Base-by-base conservation (phyloP, 1,140 invertebrate genomes). In the Marisa cornuarietis region DNA sequence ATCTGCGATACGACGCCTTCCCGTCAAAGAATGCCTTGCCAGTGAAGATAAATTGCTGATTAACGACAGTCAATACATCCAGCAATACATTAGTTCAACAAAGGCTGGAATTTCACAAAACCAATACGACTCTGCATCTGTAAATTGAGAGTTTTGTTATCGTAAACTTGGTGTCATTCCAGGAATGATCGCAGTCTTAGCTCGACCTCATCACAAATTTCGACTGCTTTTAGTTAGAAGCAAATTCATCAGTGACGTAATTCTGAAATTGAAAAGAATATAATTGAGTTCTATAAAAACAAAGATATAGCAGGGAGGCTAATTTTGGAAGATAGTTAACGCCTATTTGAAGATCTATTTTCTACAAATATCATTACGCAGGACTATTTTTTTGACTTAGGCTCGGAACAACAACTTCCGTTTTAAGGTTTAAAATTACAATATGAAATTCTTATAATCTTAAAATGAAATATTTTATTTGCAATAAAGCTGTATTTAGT, bases 81-180 rank as follows among this genome's bases (percentile, higher is more conserved):
- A 58, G 10, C 22, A 62, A 75, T 14, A 20, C 26, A 62, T 24
- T 51, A 26, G 62, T 20, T 62, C 13, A 20, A 31, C 18, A 62
- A 24, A 42, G 61, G 20, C 24, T 14, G 31, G 62, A 75, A 24
- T 62, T n/a, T 62, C 58, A 14, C 13, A 54, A 16, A 20, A 14
- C 58, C 20, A 24, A 61, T 26, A 31, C 26, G 42, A 24, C 18
- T 24, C n/a, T n/a, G n/a, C 58, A 22, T 58, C 54, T 75, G 73
- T 75, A 75, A 75, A 75, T 61, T 13, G 26, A 75, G 62, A 26
- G 49, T 18, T 31, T 26, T 62, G 58, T 62, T 54, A 75, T 75
- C 73, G 26, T 31, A 62, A 75, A 75, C 54, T 75, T 62, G 22
- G 58, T 62, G 52, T 75, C 73, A 75, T 75, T 58, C 73, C 73